Evolutionary conservation across 2,888 invertebrate species (phyloP), one percentile per base, ranked within the genome.

Genomic region (Stenotaenia linearis): DNA sequence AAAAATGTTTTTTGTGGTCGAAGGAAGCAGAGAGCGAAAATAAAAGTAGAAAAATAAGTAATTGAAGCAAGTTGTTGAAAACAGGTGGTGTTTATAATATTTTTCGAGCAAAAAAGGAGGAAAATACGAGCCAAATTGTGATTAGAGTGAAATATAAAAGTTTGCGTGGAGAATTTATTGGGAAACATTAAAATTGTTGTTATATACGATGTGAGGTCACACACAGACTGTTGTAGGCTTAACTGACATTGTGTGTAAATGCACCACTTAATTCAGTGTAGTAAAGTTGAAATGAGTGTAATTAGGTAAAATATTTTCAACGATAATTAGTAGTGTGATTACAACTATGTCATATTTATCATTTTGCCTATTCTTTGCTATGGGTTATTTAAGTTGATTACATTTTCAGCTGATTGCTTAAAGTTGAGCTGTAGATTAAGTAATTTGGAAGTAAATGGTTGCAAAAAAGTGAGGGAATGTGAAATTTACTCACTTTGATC

Each of bases 231-330:
- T 50, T 50, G 69, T 69, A 69, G 69, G 69, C 69, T 69, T 69
- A 69, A 69, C 69, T 25, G 69, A 28, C 69, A 23, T 69, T 69
- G 69, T 69, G 69, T 28, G 28, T 69, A 69, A 69, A 69, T 69
- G 69, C 69, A 10, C 69, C 69, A 69, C 69, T 69, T 69, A 69
- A 69, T 69, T 69, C 28, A 25, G 69, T 0, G 69, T 69, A 69
- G 69, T 69, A 69, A 69, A 69, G 69, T 69, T 69, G 69, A 69
- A 69, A 69, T 69, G 69, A 69, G 69, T 69, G 69, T 69, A 69
- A 69, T 69, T 69, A 69, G 69, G 69, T 69, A 25, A 69, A 69
- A 69, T 69, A 69, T 69, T 69, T 69, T 69, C 69, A 69, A 69
- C 5, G 28, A 69, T 69, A 69, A 69, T 69, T 69, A 69, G 69